A percentile compares a stretch with the other conserved stretches of the same genome.
These are phyloP conservation scores for Sorex araneus DNA, from an alignment of 2,113 vertebrate species.

Conservation along the genomic window DNA sequence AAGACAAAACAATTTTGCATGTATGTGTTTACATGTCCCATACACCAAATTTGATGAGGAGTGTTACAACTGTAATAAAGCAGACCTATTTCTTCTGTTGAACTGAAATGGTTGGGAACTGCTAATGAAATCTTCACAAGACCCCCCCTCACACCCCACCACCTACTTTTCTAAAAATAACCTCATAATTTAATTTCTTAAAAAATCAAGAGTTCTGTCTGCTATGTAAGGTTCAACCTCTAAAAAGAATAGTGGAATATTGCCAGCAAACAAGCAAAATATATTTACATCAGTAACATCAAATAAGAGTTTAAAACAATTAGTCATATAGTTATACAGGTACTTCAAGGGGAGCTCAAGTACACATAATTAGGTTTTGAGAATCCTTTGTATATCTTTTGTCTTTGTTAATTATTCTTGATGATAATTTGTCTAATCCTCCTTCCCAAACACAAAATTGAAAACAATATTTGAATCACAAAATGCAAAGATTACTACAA, in stretches of 20 bases:
- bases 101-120: not conserved
- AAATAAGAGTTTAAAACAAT: not conserved
- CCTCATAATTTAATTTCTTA: not conserved
- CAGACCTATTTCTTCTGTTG: not conserved
- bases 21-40: not conserved
- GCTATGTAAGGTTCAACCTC: not conserved
- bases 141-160: too few species aligned
- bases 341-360: conserved; percentile 35
- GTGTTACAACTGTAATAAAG: not conserved
- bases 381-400: conserved; percentile 4
- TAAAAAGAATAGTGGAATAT: not conserved
- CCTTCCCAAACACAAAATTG: not conserved
- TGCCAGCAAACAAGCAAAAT: not conserved
- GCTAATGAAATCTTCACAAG: conserved; percentile 20
- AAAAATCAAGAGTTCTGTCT: conserved; percentile 33
- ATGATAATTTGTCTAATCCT: not conserved
- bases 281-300: not conserved
- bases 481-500: not conserved
- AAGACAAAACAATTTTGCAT: not conserved
- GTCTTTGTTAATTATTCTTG: conserved; percentile 7
- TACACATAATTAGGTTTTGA: not conserved
- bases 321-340: not conserved
- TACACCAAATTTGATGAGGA: conserved; percentile 27
- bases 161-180: conserved; percentile 9
- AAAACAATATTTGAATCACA: conserved; percentile 1